Evolutionary conservation across 2,888 invertebrate species (phyloP).

Genomic region (Caenorhabditis doughertyi): DNA sequence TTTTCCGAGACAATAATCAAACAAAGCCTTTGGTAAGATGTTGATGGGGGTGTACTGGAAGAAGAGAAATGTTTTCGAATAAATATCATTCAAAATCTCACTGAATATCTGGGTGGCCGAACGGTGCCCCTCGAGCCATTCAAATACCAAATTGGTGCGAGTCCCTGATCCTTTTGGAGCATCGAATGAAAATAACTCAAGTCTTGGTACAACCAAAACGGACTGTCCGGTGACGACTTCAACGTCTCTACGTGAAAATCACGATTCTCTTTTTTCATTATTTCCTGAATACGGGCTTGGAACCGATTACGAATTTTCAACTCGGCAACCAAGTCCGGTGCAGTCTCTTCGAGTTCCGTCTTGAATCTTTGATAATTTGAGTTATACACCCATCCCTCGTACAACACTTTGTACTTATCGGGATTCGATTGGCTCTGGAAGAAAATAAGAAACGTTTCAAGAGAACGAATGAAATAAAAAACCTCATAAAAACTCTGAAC

Average conservation of each 20-base stretch:
- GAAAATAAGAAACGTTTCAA: neutral
- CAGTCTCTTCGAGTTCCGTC: neutral
- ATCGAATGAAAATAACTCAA: conserved; percentile 42
- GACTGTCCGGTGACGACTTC: neutral
- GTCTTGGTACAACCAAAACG: conserved; percentile 37
- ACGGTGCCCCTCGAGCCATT: neutral
- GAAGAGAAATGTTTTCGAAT: neutral
- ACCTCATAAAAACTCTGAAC: conserved; percentile 27
- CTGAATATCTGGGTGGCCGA: conserved; percentile 11
- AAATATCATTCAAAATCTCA: neutral
- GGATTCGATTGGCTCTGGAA: neutral
- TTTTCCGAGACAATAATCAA: neutral
- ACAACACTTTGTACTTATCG: neutral
- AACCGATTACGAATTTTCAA: neutral
- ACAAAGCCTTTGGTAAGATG: neutral
- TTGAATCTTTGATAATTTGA: neutral
- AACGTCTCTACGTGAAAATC: neutral
- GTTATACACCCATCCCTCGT: conserved; percentile 44
- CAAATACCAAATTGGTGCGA: conserved; percentile 39
- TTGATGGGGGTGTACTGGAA: conserved; percentile 44
- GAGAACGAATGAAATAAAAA: neutral
- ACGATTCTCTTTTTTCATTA: neutral
- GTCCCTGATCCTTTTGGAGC: conserved; percentile 5
- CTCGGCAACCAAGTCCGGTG: neutral
- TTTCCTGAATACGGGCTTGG: neutral